Conservation (phyloP, 2,797 vertebrate species). For the Mus minutoides region DNA sequence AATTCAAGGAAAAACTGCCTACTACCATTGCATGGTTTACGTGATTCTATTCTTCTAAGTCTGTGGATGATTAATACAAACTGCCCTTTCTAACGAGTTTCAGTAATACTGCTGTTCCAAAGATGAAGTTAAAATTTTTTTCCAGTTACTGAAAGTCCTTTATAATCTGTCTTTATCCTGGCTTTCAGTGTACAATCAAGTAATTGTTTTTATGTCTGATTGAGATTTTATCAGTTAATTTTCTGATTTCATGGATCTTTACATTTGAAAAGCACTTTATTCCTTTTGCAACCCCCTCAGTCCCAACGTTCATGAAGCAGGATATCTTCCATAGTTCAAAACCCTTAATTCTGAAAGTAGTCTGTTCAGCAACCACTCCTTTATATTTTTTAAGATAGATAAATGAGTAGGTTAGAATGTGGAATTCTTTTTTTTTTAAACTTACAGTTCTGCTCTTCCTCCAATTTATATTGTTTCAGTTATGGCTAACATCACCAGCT, state of each 20-base stretch:
- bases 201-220: neutral
- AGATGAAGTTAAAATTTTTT: conserved; percentile 18
- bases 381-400: neutral
- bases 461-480: too few species aligned
- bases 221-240: conserved; percentile 8
- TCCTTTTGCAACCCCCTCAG: neutral
- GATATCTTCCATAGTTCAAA: neutral
- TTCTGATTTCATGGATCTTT: neutral
- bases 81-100: conserved; percentile 18
- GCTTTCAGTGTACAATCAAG: conserved; percentile 18
- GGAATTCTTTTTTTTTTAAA: neutral
- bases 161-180: conserved; percentile 56
- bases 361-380: neutral
- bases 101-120: neutral
- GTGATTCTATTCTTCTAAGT: neutral
- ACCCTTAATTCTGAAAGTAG: neutral
- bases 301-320: neutral
- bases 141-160: neutral
- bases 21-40: neutral
- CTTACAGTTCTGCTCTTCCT: too few species aligned
- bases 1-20: conserved; percentile 16
- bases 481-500: too few species aligned
- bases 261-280: conserved; percentile 17
- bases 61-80: neutral
- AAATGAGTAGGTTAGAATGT: neutral